These are phyloP conservation scores for Trogon surrucura DNA, from an alignment of 2,113 vertebrate genomes.

Conservation along the genomic window DNA sequence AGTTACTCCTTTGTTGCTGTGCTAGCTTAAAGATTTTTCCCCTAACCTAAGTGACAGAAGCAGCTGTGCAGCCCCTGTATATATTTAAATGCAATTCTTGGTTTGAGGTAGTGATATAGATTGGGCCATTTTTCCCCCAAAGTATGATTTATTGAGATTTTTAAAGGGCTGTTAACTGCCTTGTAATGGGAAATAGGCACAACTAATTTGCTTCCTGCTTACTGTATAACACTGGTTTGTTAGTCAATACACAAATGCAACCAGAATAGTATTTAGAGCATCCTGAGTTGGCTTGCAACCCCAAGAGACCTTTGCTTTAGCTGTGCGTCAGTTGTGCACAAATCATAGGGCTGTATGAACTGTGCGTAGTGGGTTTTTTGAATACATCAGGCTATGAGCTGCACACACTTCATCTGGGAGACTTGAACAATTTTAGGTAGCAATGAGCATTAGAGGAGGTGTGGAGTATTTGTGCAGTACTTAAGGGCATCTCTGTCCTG, in stretches of 20 bases:
- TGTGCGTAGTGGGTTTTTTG: neutral
- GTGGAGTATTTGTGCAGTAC: neutral
- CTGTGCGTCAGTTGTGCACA: neutral
- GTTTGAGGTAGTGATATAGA: neutral
- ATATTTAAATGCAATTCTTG: neutral
- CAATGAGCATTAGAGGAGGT: neutral
- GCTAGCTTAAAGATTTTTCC: neutral
- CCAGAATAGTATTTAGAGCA: neutral
- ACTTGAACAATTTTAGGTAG: neutral
- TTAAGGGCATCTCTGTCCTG: neutral
- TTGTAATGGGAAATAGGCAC: neutral
- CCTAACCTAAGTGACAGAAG: neutral
- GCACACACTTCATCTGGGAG: fast-evolving
- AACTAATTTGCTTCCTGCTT: neutral
- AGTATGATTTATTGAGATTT: neutral
- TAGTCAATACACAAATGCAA: neutral
- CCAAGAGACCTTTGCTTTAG: neutral
- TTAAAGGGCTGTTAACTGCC: neutral
- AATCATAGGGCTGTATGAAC: neutral
- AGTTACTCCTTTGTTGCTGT: neutral
- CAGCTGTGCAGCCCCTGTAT: neutral
- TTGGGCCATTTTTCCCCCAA: neutral
- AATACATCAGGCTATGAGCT: neutral
- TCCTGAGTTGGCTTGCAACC: neutral
- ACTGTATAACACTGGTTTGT: neutral